Conservation (phyloP, 2,113 vertebrate genomes). For the Anoura caudifer region DNA sequence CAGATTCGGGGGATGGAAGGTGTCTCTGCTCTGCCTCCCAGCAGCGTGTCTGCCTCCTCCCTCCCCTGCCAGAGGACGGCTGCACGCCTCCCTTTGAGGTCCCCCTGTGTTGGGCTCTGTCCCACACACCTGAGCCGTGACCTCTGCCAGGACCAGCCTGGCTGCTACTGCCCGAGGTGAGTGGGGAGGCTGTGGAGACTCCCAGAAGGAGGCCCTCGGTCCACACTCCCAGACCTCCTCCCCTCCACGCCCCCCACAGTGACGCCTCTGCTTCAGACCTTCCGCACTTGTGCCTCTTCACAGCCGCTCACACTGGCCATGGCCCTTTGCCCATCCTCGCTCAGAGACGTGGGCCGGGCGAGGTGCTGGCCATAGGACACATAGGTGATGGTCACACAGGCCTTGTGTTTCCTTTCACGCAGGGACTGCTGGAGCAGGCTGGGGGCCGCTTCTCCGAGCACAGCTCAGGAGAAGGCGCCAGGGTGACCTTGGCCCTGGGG, state of each 20-base stretch:
- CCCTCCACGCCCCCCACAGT: rapidly evolving
- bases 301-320: not conserved
- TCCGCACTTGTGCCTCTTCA: not conserved
- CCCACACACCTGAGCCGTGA: conserved; percentile 69
- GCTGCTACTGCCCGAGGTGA: conserved; percentile 92
- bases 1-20: not conserved
- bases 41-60: no score
- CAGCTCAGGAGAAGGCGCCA: conserved; percentile 37
- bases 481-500: conserved; percentile 79
- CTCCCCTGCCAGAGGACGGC: conserved; percentile 44
- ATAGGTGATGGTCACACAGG: not conserved
- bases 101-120: conserved; percentile 87
- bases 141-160: conserved; percentile 82
- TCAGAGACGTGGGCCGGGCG: not conserved
- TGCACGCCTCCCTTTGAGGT: conserved; percentile 82
- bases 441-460: conserved; percentile 82
- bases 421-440: conserved; percentile 89
- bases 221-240: not conserved
- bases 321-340: rapidly evolving
- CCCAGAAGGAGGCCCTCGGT: not conserved
- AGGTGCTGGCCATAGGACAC: rapidly evolving
- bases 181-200: not conserved
- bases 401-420: not conserved
- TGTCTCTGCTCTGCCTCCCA: not conserved
- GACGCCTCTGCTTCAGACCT: no score